Evolutionary conservation across 64 coral and sea anemone genomes (phyloP).

Genomic region (Actinia tenebrosa): DNA sequence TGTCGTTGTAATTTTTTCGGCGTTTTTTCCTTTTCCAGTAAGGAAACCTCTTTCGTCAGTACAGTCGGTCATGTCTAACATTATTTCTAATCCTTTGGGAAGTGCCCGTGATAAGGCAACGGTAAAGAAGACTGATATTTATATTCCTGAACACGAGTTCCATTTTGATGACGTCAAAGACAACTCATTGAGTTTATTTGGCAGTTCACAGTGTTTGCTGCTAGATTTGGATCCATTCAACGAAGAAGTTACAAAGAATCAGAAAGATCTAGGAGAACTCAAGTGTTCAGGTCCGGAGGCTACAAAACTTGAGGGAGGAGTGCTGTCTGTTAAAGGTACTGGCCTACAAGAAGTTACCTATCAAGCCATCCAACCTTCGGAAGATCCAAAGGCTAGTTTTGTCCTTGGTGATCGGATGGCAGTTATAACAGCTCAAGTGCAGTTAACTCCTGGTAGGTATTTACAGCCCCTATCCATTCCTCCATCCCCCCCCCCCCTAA

Average conservation of each 20-base stretch:
- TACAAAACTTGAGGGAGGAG: conserved; percentile 33
- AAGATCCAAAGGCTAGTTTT: conserved; percentile 26
- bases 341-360: conserved; percentile 49
- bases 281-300: conserved; percentile 13
- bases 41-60: neutral
- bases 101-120: neutral
- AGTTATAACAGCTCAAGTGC: conserved; percentile 15
- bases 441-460: conserved; percentile 41
- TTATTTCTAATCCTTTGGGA: neutral
- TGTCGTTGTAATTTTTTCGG: neutral
- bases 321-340: conserved; percentile 39
- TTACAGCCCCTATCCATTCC: too few relatives aligned
- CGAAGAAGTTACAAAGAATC: conserved; percentile 14
- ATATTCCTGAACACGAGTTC: neutral
- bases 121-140: neutral
- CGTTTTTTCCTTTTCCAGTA: neutral
- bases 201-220: conserved; percentile 32
- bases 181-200: conserved; percentile 20
- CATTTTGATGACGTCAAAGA: neutral
- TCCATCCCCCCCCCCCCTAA: too few relatives aligned
- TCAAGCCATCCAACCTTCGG: conserved; percentile 30
- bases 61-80: neutral
- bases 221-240: conserved; percentile 43
- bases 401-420: conserved; percentile 25
- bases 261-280: conserved; percentile 55